These are phyloP conservation scores for Macrotis lagotis DNA, from an alignment of 2,113 vertebrate species.

Conservation along the genomic window DNA sequence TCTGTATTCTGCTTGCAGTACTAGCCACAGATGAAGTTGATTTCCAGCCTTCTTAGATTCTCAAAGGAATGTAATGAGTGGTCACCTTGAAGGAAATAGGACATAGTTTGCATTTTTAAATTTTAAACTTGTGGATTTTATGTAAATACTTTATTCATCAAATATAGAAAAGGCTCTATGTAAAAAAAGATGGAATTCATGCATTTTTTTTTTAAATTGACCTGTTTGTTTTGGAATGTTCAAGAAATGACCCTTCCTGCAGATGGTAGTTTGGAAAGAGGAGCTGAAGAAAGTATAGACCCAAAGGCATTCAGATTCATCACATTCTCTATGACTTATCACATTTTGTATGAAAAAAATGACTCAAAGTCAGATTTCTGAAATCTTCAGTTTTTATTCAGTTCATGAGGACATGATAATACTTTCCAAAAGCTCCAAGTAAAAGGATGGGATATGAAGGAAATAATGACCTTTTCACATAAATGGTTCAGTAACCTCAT, in stretches of 20 bases:
- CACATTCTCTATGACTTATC: not conserved
- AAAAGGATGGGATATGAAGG: not conserved
- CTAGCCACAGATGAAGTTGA: constrained; percentile 23
- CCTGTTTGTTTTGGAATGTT: not conserved
- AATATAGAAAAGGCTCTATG: not conserved
- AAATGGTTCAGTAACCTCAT: not conserved
- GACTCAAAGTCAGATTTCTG: not conserved
- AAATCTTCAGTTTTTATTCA: not conserved
- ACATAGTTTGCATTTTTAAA: constrained; percentile 34
- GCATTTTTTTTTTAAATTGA: not conserved
- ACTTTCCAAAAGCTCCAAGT: not conserved
- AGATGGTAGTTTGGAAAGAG: not conserved
- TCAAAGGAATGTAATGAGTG: constrained; percentile 6
- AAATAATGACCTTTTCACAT: not conserved
- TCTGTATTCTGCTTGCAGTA: not conserved
- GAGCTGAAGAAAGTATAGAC: not conserved
- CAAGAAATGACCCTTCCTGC: not conserved
- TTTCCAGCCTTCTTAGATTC: not conserved
- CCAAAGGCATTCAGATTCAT: not conserved
- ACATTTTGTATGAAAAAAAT: not conserved
- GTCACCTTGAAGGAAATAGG: constrained; percentile 55
- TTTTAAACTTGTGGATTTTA: constrained; percentile 39
- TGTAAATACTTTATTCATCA: constrained; percentile 13
- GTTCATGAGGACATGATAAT: not conserved
- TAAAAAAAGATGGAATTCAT: constrained; percentile 10